Evolutionary conservation across 2,797 vertebrate genomes (phyloP), one percentile per base, ranked within the genome.

Genomic region (Avahi laniger): DNA sequence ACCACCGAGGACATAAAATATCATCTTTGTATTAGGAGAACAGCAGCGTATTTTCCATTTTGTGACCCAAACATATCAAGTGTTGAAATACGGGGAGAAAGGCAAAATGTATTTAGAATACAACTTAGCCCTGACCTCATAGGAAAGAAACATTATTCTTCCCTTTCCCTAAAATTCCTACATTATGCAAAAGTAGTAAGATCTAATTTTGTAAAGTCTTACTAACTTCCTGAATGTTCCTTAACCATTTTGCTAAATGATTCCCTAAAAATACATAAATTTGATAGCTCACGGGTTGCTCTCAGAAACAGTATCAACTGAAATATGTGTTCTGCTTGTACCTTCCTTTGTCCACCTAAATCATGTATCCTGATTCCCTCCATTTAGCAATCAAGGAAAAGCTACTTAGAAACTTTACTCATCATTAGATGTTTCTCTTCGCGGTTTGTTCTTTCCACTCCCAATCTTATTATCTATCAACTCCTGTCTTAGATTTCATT

Each of bases 201-300:
- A 86, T 15, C 57, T 65, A 75, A 18, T 75, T 95, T 52, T 43
- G 6, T 57, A 54, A 86, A 73, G 72, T 80, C 38, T 95, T 24
- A 67, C 10, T 63, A 69, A 41, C 59, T 85, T 95, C 67, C 76
- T 78, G 7, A 26, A 38, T 86, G n/a, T 63, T 87, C 11, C 67
- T 70, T 86, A 81, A 75, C 91, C 48, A 78, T 69, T 94, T 92
- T 92, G 63, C 63, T 91, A 78, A 70, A 72, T 14, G 24, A 72
- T 50, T 78, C 22, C 54, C 67, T 59, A 28, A 38, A 82, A 75
- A 94, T 14, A 59, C 22, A 80, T 35, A 65, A 18, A 76, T 50
- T 54, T 50, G 33, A 63, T 69, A 83, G 89, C 63, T 73, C 70
- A 69, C 22, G 84, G 50, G 24, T 28, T 57, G 48, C 50, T 61